Evolutionary conservation across 2,888 invertebrate genomes (phyloP).

Genomic region (Mantis religiosa): DNA sequence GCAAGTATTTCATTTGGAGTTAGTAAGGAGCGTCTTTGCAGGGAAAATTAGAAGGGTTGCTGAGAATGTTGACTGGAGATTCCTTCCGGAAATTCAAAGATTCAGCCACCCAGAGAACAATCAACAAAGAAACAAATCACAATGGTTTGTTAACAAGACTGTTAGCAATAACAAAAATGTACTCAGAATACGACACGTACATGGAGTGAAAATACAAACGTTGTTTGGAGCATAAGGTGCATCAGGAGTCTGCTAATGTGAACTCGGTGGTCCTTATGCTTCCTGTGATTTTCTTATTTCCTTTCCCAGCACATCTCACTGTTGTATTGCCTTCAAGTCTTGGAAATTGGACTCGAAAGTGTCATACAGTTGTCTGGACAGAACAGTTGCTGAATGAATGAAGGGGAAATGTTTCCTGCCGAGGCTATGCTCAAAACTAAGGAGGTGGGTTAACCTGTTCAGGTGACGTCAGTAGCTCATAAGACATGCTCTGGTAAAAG

Average conservation of each 20-base stretch:
- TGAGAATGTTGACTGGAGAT: not conserved
- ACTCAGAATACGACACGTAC: not conserved
- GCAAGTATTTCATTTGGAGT: no score
- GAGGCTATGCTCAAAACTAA: no score
- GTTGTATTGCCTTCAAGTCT: no score
- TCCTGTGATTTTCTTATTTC: not conserved
- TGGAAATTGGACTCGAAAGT: no score
- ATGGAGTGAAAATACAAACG: not conserved
- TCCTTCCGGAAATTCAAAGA: not conserved
- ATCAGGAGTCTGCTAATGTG: not conserved
- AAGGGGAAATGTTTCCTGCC: no score
- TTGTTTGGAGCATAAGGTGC: not conserved
- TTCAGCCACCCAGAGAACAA: not conserved
- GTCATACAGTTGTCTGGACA: no score
- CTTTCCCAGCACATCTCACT: not conserved
- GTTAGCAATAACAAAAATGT: not conserved
- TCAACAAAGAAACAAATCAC: not conserved
- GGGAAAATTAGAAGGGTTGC: no score
- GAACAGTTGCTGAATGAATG: no score
- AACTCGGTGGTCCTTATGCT: not conserved
- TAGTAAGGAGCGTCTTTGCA: no score
- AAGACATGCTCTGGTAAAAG: no score
- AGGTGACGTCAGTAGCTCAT: no score
- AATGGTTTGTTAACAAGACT: not conserved
- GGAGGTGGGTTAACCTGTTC: no score